Base-by-base conservation (phyloP, 2,113 vertebrate genomes). In the Chaetodon auriga region DNA sequence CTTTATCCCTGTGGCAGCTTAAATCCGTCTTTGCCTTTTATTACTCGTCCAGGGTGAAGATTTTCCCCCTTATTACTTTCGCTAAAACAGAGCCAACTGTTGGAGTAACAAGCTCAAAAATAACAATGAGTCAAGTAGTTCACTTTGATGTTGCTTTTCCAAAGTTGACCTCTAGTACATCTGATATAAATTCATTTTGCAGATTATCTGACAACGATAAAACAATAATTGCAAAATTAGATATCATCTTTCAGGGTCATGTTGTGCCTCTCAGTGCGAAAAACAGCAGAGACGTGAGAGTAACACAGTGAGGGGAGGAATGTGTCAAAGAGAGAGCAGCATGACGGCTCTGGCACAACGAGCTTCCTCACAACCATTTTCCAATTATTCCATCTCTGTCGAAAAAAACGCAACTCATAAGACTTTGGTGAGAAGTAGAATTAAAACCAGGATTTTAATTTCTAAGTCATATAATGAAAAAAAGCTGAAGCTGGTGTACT, bases 301-400 rank as follows among this genome's bases (percentile, higher is more conserved):
- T 60, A 71, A 81, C 79, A 58, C 91, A 89, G 69, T 1, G 70
- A 87, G 68, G 79, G 69, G 85, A 90, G 89, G 88, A 94, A 94
- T 92, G 90, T 94, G 91, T 92, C 86, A 41, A 30, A 79, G 85
- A 83, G 75, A 75, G 87, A 91, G 92, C 75, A 74, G 85, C 16
- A 61, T 77, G 85, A 89, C 87, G 73, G 68, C 55, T 88, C 71
- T 83, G 70, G 83, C 76, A 76, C 38, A 62, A 87, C 81, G 72
- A 61, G 78, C 66, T 62, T 54, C 86, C 81, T 78, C 65, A 72
- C 46, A 75, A 60, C 51, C 72, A 46, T 79, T 43, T 65, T 45
- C n/a, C 7, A 35, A 84, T 71, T 79, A 62, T 74, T 83, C 58
- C 36, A 53, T 70, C 48, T 71, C 80, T 23, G 45, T 48, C 63